Base-by-base conservation (phyloP, 2,888 invertebrate species). In the Napeogenes inachia region DNA sequence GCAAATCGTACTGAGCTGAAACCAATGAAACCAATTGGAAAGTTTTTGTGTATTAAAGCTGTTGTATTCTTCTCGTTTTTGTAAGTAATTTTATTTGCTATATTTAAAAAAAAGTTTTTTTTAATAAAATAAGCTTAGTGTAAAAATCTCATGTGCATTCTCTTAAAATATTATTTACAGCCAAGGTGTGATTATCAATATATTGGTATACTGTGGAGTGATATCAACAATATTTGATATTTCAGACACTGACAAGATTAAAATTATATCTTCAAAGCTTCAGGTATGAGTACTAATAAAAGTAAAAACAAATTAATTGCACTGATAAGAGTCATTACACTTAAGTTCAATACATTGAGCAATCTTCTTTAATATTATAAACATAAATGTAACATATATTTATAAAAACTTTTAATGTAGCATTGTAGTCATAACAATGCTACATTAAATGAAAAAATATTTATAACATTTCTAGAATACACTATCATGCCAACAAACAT, bases 31-130 rank as follows among this genome's bases (percentile, higher is more conserved):
- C 99, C 99, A 0, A 92, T 99, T 69, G 96, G 97, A 56, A 99
- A 99, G 87, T 98, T 99, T 89, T 91, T 99, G 59, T 98, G 98
- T 84, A 98, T 99, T 73, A 99, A 99, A 90, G 97, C 98, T 70
- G 98, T 99, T 60, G 98, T 99, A 33, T 99, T 99, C 91, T 97
- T 98, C 82, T 98, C 98, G 56, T 99, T 99, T 89, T 98, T 98
- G 98, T 98, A 93, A 95, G 97, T 93, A 71, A 56, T 58, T 61
- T 62, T 55, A 54, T 55, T 64, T 55, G 61, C 3, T 38, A 42
- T 42, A 42, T 42, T 10, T 42, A 42, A 10, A 8, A 2, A 10
- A 42, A 10, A 42, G 1, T 2, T 42, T 42, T 42, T 10, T 10
- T 8, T 38, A 2, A 42, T 42, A 35, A 35, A 35, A 35, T 35